A percentile compares a stretch with the other conserved stretches of the same genome.
Evolutionary conservation across 2,888 invertebrate species (phyloP).

Genomic region (Caenorhabditis sulstoni): DNA sequence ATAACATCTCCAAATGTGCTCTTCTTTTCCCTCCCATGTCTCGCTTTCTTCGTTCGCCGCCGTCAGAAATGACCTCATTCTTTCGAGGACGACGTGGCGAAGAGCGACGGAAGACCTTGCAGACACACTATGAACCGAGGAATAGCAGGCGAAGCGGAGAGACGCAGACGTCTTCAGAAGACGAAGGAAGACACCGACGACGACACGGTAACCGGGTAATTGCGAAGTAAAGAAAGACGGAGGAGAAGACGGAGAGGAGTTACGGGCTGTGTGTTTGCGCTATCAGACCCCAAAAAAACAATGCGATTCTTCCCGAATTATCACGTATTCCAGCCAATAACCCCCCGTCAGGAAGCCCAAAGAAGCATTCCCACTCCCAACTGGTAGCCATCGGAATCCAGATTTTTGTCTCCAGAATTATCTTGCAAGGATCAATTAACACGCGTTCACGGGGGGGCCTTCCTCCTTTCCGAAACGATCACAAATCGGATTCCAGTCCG

Average conservation of each 20-base stretch:
- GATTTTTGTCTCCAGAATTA: conserved; percentile 9
- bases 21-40: conserved; percentile 5
- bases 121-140: conserved; percentile 19
- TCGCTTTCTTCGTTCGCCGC: conserved; percentile 8
- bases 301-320: too few species aligned
- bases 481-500: conserved; percentile 32
- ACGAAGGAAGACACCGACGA: conserved; percentile 13
- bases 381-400: conserved; percentile 9
- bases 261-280: background rate
- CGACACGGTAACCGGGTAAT: conserved; percentile 17
- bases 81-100: conserved; percentile 25
- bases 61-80: conserved; percentile 48
- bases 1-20: conserved; percentile 11
- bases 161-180: conserved; percentile 23
- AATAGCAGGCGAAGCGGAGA: conserved; percentile 4
- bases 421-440: conserved; percentile 12
- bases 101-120: conserved; percentile 19
- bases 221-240: background rate
- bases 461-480: conserved; percentile 10
- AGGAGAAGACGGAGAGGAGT: background rate
- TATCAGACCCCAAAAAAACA: background rate
- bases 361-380: conserved; percentile 8
- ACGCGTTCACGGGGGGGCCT: conserved; percentile 2
- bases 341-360: background rate
- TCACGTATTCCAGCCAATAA: too few species aligned